Conservation (phyloP, 2,888 invertebrate species). For the Cheilosia vernalis region DNA sequence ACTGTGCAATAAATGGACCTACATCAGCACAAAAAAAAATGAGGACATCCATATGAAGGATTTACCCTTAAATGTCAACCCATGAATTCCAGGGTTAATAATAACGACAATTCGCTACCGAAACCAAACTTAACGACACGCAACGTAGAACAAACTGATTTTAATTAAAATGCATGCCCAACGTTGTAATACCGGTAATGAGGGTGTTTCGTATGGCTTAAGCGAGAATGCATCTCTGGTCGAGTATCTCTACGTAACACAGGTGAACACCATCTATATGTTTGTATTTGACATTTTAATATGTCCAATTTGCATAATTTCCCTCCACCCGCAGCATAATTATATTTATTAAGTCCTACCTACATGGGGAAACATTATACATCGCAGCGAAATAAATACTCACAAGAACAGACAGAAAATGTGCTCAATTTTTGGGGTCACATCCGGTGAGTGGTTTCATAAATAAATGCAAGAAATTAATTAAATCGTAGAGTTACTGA, state of each 20-base stretch:
- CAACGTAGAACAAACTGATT: constrained; percentile 27
- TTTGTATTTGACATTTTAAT: constrained; percentile 65
- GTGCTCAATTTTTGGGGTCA: constrained; percentile 4
- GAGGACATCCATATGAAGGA: background rate
- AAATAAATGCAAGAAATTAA: constrained; percentile 64
- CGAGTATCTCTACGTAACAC: background rate
- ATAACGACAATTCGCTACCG: constrained; percentile 12
- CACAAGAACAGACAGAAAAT: background rate
- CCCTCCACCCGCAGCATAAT: constrained; percentile 47
- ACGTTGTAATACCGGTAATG: constrained; percentile 56
- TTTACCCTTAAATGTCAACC: background rate
- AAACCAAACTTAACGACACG: constrained; percentile 35
- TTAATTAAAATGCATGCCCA: constrained; percentile 68
- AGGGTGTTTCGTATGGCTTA: constrained; percentile 48
- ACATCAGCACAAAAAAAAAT: background rate
- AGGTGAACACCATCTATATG: background rate
- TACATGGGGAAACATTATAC: constrained; percentile 16
- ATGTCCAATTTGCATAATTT: constrained; percentile 68
- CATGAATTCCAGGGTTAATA: background rate
- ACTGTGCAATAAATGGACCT: background rate
- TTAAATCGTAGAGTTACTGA: constrained; percentile 49
- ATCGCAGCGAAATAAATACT: constrained; percentile 13
- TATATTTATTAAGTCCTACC: constrained; percentile 67
- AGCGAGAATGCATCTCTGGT: constrained; percentile 17
- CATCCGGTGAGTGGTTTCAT: constrained; percentile 48